Conservation (phyloP, 2,888 invertebrate genomes). For the Aradus depressus region DNA sequence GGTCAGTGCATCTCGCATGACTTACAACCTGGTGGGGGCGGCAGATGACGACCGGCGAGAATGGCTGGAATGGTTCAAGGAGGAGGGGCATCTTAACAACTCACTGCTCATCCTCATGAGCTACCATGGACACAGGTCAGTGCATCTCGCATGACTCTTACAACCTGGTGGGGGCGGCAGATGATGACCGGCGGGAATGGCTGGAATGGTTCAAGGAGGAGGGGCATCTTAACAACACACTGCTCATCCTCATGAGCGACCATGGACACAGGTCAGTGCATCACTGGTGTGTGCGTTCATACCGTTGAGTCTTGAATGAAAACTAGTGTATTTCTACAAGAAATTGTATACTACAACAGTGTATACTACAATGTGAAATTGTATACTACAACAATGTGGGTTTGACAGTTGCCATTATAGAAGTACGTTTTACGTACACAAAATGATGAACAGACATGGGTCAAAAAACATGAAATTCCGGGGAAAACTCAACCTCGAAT, state of each 20-base stretch:
- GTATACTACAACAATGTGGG: too few species aligned
- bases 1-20: slow-evolving; percentile 65
- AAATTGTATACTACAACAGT: too few species aligned
- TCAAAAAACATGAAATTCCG: too few species aligned
- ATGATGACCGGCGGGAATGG: slow-evolving; percentile 57
- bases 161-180: slow-evolving; percentile 64
- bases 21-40: slow-evolving; percentile 63
- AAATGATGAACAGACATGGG: too few species aligned
- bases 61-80: slow-evolving; percentile 52
- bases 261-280: slow-evolving; percentile 66
- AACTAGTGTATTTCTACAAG: too few species aligned
- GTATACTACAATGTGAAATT: too few species aligned
- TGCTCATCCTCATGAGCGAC: slow-evolving; percentile 84
- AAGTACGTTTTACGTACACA: too few species aligned
- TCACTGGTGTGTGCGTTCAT: slow-evolving; percentile 39
- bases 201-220: slow-evolving; percentile 48
- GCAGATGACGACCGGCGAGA: slow-evolving; percentile 61
- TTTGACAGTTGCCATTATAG: too few species aligned
- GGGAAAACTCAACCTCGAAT: too few species aligned
- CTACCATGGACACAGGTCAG: slow-evolving; percentile 78
- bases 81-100: slow-evolving; percentile 55
- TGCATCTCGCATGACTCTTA: slow-evolving; percentile 73
- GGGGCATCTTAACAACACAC: slow-evolving; percentile 61
- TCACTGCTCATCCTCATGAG: slow-evolving; percentile 82
- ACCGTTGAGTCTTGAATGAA: too few species aligned